Conservation (phyloP, 2,888 invertebrate genomes). For the Parnassius orleans region DNA sequence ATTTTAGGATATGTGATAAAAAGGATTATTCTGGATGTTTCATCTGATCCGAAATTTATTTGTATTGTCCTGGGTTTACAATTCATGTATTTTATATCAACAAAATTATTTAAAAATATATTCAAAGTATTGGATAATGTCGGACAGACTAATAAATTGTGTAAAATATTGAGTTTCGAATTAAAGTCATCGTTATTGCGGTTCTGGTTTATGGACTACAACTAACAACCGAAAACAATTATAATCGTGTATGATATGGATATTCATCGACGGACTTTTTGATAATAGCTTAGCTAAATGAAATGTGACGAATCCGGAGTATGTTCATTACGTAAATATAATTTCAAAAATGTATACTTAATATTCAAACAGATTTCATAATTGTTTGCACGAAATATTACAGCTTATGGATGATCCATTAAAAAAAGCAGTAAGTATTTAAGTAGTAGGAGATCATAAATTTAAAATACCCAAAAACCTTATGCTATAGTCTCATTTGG, state of each 20-base stretch:
- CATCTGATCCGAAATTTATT: not conserved
- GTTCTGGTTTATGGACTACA: too few relatives aligned
- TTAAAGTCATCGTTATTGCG: too few relatives aligned
- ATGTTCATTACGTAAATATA: not conserved
- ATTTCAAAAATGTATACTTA: slow-evolving; percentile 4
- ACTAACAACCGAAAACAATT: too few relatives aligned
- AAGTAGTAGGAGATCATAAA: slow-evolving; percentile 54
- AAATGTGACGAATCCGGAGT: slow-evolving; percentile 2
- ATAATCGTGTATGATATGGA: not conserved
- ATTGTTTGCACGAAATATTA: slow-evolving; percentile 7
- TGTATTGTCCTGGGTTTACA: too few relatives aligned
- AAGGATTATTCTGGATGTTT: slow-evolving; percentile 40
- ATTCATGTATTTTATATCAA: too few relatives aligned
- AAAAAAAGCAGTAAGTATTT: not conserved
- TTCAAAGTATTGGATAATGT: too few relatives aligned
- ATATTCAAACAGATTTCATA: not conserved
- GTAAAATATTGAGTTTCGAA: too few relatives aligned
- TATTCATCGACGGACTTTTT: slow-evolving; percentile 10
- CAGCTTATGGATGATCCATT: slow-evolving; percentile 10
- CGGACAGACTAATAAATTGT: too few relatives aligned
- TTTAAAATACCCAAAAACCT: slow-evolving; percentile 65
- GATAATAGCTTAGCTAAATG: slow-evolving; percentile 1
- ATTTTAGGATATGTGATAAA: slow-evolving; percentile 39
- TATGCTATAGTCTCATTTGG: slow-evolving; percentile 77
- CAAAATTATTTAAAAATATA: too few relatives aligned